phyloP scores from a whole-genome alignment of 2,797 vertebrate species.

The Ctenochaetus hawaiiensis region DNA sequence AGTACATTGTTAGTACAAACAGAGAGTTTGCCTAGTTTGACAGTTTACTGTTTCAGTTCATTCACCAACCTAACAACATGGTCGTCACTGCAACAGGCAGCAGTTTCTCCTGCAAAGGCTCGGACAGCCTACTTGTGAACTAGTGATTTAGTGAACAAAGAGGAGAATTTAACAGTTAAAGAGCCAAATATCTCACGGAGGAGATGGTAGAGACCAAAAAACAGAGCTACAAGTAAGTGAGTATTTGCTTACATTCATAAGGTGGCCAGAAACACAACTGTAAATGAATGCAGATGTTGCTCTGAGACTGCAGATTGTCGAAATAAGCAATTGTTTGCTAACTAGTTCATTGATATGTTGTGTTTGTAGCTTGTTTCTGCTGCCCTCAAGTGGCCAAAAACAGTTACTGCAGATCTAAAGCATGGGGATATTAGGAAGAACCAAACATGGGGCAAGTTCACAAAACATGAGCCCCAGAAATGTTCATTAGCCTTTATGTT shows the following conservation, averaged over 20 bases:
- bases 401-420: background rate
- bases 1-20: background rate
- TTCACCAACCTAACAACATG: background rate
- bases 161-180: background rate
- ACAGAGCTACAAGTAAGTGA: background rate
- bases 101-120: slow-evolving; percentile 6
- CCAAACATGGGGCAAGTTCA: too few relatives aligned
- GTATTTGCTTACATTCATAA: background rate
- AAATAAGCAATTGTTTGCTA: background rate
- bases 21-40: background rate
- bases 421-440: too few relatives aligned
- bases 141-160: background rate
- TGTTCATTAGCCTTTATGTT: too few relatives aligned
- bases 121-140: background rate
- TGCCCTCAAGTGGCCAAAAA: background rate
- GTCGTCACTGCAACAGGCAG: background rate
- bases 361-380: background rate
- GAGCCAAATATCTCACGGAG: background rate
- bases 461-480: too few relatives aligned
- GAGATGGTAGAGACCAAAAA: background rate
- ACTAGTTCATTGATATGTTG: background rate
- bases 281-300: background rate
- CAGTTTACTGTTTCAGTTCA: background rate
- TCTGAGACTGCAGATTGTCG: background rate
- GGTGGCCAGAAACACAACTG: background rate